Evolutionary conservation across 2,888 invertebrate species (phyloP).

Genomic region (Parnassius orleans): DNA sequence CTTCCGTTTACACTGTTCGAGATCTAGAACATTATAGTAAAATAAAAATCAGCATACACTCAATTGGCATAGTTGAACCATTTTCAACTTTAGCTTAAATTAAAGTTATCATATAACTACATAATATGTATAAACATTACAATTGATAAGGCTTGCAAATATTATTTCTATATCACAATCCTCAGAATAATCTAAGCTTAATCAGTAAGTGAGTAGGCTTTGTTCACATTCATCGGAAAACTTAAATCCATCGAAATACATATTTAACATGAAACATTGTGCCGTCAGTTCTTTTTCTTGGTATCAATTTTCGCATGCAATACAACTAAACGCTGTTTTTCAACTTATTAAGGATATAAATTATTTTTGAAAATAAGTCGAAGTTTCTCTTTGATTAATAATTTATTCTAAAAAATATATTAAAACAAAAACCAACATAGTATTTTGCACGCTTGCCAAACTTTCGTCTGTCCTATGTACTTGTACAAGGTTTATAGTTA

Average conservation of each 20-base stretch:
- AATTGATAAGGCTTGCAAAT: slow-evolving; percentile 45
- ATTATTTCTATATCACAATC: slow-evolving; percentile 70
- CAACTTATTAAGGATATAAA: no score
- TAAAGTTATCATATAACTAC: slow-evolving; percentile 25
- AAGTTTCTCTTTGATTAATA: neutral
- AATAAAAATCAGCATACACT: slow-evolving; percentile 11
- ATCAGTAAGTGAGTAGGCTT: slow-evolving; percentile 22
- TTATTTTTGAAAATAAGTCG: neutral
- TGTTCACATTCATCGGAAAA: slow-evolving; percentile 9
- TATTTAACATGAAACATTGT: neutral
- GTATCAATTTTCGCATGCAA: no score
- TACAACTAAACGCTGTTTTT: no score
- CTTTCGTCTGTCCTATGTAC: neutral
- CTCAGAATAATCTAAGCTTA: slow-evolving; percentile 41
- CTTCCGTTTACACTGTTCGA: no score
- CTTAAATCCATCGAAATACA: neutral
- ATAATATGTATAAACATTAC: slow-evolving; percentile 22
- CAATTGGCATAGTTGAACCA: slow-evolving; percentile 5
- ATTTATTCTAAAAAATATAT: slow-evolving; percentile 8
- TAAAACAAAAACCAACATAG: slow-evolving; percentile 13
- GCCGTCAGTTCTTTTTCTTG: neutral
- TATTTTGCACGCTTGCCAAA: slow-evolving; percentile 1
- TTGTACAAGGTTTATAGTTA: neutral
- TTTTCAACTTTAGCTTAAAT: slow-evolving; percentile 18
- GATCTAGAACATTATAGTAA: neutral